Evolutionary conservation across 2,797 vertebrate species (phyloP), one percentile per base, ranked within the genome.

Genomic region (Lepus oiostolus): DNA sequence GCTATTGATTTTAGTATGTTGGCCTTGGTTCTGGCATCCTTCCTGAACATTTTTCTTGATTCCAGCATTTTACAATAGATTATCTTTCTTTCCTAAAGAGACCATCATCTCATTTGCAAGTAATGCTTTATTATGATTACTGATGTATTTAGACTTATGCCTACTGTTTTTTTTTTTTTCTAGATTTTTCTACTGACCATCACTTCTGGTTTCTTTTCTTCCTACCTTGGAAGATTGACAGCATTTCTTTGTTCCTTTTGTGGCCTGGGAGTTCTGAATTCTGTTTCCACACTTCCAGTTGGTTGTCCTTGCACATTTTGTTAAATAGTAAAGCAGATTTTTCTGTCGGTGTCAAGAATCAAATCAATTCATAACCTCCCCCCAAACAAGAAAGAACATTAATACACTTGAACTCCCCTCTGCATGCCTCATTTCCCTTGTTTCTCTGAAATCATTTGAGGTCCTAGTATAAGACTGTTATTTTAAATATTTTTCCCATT

Each of bases 31-130:
- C 91, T 91, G 85, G 85, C 70, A 83, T 85, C 52, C 38, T 90
- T 96, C 28, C 54, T 90, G 88, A 90, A 92, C 10, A 86, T 90
- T 94, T 94, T 90, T 85, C 95, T 93, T 93, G 85, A 85, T 90
- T 97, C 65, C 80, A 94, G 77, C 90, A 76, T 88, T 88, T 97
- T 90, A 90, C 10, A 90, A 85, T 90, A 91, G 81, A 93, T 93
- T 93, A 83, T 94, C 77, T 95, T 88, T 90, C 42, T 95, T 92
- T 92, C 63, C 80, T 54, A 85, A 50, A 65, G 80, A 94, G 90
- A 85, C 58, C n/a, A 88, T 92, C 30, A 4, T 81, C 84, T 96
- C 75, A 68, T 80, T 96, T 93, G 71, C 88, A 95, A 95, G 93
- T 96, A 60, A 76, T 70, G 32, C 52, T 91, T 92, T 94, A 85